Evolutionary conservation across 2,113 vertebrate genomes (phyloP).

Genomic region (Zapornia atra): DNA sequence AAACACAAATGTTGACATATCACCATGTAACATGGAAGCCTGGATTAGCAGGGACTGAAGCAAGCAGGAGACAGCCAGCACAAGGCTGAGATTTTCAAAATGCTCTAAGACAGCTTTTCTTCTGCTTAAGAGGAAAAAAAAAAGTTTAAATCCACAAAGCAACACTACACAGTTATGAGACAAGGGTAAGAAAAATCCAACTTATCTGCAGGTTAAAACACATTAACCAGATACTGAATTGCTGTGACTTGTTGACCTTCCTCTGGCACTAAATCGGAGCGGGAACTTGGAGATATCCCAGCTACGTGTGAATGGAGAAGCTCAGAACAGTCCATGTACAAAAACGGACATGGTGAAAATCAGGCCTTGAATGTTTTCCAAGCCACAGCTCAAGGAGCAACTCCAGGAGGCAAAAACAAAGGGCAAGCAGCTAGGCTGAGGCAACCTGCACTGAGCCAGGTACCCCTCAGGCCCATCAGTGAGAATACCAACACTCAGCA

Average conservation of each 20-base stretch:
- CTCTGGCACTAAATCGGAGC: not conserved
- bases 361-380: not conserved
- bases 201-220: not conserved
- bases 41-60: not conserved
- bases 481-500: not conserved
- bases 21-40: not conserved
- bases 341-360: not conserved
- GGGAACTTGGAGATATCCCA: not conserved
- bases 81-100: not conserved
- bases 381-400: not conserved
- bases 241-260: not conserved
- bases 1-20: not conserved
- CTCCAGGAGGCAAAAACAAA: not conserved
- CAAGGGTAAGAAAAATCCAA: not conserved
- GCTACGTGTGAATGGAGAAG: not conserved
- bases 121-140: not conserved
- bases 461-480: accelerated
- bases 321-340: accelerated
- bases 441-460: accelerated
- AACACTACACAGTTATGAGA: not conserved
- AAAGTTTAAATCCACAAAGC: not conserved
- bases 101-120: not conserved
- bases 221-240: not conserved
- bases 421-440: not conserved
- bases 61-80: not conserved